phyloP scores from a whole-genome alignment of 2,797 vertebrate species.

The Brotula barbata region DNA sequence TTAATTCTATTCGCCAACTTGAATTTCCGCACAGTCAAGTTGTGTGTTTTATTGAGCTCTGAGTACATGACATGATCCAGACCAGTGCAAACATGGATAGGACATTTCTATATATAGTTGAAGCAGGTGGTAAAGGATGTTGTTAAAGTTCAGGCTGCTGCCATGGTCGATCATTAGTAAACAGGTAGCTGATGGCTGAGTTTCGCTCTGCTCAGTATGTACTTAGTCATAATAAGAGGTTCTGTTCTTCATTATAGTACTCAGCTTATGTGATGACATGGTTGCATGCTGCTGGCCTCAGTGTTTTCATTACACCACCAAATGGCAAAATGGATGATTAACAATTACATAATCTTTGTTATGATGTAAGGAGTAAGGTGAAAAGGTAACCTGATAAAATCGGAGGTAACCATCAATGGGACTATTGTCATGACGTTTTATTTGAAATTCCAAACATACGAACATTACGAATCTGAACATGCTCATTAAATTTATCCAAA shows the following conservation, averaged over 20 bases:
- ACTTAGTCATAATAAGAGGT: slow-evolving; percentile 48
- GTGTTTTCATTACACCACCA: slow-evolving; percentile 23
- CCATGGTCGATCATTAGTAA: slow-evolving; percentile 37
- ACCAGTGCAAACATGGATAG: not conserved
- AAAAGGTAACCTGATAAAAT: not conserved
- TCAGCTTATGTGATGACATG: slow-evolving; percentile 34
- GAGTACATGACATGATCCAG: too few species aligned
- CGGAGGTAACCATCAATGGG: not conserved
- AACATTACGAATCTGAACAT: too few species aligned
- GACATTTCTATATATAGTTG: too few species aligned
- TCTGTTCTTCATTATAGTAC: slow-evolving; percentile 33
- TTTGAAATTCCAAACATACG: too few species aligned
- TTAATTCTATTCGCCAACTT: too few species aligned
- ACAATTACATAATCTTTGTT: slow-evolving; percentile 14
- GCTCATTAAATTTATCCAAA: too few species aligned
- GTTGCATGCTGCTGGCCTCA: slow-evolving; percentile 18
- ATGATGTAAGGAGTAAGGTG: not conserved
- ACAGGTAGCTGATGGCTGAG: slow-evolving; percentile 17
- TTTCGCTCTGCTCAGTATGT: slow-evolving; percentile 38
- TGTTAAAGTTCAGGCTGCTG: slow-evolving; percentile 42
- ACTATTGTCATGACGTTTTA: too few species aligned
- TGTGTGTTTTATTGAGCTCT: too few species aligned
- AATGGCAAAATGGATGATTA: slow-evolving; percentile 28
- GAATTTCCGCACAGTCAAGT: too few species aligned
- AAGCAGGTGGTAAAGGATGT: slow-evolving; percentile 60